Evolutionary conservation across 2,888 invertebrate species (phyloP).

Genomic region (Mesoligia furuncula): DNA sequence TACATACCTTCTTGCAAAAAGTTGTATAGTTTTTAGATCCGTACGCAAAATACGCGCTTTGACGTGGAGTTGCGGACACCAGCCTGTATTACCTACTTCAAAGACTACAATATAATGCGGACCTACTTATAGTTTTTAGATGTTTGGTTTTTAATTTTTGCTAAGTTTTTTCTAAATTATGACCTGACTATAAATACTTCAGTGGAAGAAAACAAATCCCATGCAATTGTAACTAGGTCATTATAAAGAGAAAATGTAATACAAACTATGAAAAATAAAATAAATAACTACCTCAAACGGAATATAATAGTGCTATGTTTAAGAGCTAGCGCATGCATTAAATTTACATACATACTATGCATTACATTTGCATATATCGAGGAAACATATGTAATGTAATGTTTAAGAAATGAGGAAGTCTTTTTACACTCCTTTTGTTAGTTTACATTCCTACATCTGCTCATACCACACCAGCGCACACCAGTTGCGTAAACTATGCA

Average conservation of each 20-base stretch:
- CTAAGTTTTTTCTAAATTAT: neutral
- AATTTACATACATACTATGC: too few species aligned
- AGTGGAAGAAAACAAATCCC: neutral
- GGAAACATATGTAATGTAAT: too few species aligned
- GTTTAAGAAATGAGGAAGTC: neutral
- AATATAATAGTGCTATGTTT: neutral
- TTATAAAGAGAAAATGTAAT: neutral
- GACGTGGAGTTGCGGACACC: too few species aligned
- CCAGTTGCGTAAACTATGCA: neutral
- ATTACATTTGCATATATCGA: too few species aligned
- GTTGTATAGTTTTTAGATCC: neutral
- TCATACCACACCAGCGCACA: too few species aligned
- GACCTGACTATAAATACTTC: neutral
- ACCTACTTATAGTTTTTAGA: neutral
- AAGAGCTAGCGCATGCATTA: rapidly evolving
- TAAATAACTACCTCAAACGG: neutral
- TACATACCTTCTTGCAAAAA: neutral
- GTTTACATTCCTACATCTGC: neutral
- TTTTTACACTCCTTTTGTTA: too few species aligned
- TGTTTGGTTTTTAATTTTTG: neutral
- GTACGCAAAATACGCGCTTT: too few species aligned
- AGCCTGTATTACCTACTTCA: too few species aligned
- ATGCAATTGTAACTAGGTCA: neutral
- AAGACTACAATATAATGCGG: too few species aligned
- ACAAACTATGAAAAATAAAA: neutral